Conservation (phyloP, 2,888 invertebrate genomes). For the Cylindroiulus punctatus region DNA sequence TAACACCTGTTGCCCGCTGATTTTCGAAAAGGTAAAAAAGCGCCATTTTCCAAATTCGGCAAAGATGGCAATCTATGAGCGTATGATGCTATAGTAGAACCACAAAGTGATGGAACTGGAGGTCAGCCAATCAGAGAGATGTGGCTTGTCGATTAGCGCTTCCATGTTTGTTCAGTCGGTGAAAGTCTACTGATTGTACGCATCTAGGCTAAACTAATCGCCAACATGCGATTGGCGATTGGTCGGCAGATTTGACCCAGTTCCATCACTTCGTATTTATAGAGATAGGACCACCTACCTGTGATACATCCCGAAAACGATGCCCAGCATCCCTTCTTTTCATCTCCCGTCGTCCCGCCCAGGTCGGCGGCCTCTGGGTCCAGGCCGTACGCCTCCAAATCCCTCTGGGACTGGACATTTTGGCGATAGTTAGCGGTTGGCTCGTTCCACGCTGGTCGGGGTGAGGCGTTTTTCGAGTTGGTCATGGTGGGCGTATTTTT, state of each 20-base stretch:
- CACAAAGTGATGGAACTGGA: no score
- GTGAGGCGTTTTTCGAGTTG: neutral
- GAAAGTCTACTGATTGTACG: no score
- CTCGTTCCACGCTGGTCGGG: conserved; percentile 9
- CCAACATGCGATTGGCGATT: no score
- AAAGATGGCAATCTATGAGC: neutral
- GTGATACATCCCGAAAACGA: conserved; percentile 56
- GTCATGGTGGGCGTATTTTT: neutral
- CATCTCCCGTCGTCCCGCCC: conserved; percentile 56
- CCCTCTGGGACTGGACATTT: neutral
- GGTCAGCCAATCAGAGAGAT: no score
- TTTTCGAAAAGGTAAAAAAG: neutral
- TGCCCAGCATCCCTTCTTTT: conserved; percentile 56
- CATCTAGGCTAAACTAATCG: no score
- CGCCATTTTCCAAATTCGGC: neutral
- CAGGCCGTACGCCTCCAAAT: conserved; percentile 52
- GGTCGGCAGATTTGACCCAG: no score
- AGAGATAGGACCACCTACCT: conserved; percentile 37
- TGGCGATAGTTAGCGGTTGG: neutral
- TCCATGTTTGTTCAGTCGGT: no score
- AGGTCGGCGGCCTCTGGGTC: conserved; percentile 19
- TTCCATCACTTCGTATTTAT: no score
- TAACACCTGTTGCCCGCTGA: neutral
- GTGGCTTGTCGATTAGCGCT: no score
- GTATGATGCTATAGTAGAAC: neutral